Base-by-base conservation (phyloP, 1,140 invertebrate species). In the Aphidius gifuensis region DNA sequence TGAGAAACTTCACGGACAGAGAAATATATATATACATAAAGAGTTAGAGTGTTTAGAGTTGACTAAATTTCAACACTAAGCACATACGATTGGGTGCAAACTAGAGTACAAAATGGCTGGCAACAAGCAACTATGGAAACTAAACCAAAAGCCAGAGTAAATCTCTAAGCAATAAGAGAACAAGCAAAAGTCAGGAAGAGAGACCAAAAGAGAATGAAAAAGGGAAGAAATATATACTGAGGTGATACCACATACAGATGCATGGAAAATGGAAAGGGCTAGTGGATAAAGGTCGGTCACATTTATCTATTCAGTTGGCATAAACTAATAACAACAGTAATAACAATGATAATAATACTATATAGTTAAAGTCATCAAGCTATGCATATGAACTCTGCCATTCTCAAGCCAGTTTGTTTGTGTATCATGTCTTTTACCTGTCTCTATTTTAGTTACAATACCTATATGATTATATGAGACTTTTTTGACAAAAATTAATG, bases 241-340 rank as follows among this genome's bases (percentile, higher is more conserved):
- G 4, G 23, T 32, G 23, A 32, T 32, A 32, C 23, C 23, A 32
- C 23, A 32, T 32, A 32, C 2, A 32, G 23, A 32, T 32, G 23
- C 23, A 23, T 23, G 23, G 23, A 23, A 23, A 23, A 23, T 32
- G 4, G 23, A 32, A 32, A 32, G 4, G 23, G 23, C 23, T 32
- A 3, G 23, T 32, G 23, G 23, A 32, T 32, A 32, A 32, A 32
- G 23, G 23, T 32, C n/a, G 58, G 58, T 48, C 55, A 54, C 61
- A 63, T 63, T 63, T 63, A 63, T 63, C 56, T 63, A 55, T 56
- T 16, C 61, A 63, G 61, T 63, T 63, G 61, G 61, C 61, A 63
- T 56, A 23, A 55, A 40, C 61, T 48, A 63, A 63, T 63, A 63
- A 63, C 56, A 53, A 49, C 23, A 40, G 56, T 48, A 63, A 63